Conservation (phyloP, 2,888 invertebrate species). For the Matsumyia berberina region DNA sequence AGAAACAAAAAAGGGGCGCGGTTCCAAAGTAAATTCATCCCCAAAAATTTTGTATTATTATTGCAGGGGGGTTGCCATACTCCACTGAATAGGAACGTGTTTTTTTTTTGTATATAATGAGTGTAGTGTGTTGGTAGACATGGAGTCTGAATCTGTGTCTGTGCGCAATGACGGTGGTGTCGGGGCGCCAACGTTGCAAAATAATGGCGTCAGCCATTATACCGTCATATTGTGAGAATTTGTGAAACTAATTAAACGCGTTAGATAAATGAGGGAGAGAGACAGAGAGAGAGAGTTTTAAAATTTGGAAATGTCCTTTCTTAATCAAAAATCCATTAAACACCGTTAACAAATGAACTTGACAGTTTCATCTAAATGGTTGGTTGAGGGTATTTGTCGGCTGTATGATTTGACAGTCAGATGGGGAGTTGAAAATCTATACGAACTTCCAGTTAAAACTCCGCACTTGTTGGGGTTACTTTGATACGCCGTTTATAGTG, state of each 20-base stretch:
- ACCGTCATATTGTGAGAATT: slow-evolving; percentile 43
- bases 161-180: slow-evolving; percentile 42
- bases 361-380: not conserved
- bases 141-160: slow-evolving; percentile 2
- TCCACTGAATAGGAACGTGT: slow-evolving; percentile 1
- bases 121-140: slow-evolving; percentile 15
- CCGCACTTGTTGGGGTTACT: too few species aligned
- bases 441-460: too few species aligned
- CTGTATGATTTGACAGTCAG: too few species aligned
- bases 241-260: slow-evolving; percentile 48
- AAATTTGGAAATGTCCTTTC: not conserved
- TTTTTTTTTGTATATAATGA: slow-evolving; percentile 24
- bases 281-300: slow-evolving; percentile 1
- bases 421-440: too few species aligned
- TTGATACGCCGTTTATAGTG: too few species aligned
- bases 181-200: slow-evolving; percentile 30
- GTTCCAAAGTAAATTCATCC: slow-evolving; percentile 72
- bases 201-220: slow-evolving; percentile 69
- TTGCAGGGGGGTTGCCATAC: slow-evolving; percentile 52
- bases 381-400: not conserved
- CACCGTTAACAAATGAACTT: slow-evolving; percentile 2
- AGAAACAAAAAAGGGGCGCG: slow-evolving; percentile 64
- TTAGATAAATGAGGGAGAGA: slow-evolving; percentile 7
- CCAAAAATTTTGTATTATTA: slow-evolving; percentile 65
- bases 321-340: too few species aligned